A percentile compares a stretch with the other conserved stretches of the same genome.
These are phyloP conservation scores for Stigmatopora argus DNA, from an alignment of 2,113 vertebrate species.

Conservation along the genomic window DNA sequence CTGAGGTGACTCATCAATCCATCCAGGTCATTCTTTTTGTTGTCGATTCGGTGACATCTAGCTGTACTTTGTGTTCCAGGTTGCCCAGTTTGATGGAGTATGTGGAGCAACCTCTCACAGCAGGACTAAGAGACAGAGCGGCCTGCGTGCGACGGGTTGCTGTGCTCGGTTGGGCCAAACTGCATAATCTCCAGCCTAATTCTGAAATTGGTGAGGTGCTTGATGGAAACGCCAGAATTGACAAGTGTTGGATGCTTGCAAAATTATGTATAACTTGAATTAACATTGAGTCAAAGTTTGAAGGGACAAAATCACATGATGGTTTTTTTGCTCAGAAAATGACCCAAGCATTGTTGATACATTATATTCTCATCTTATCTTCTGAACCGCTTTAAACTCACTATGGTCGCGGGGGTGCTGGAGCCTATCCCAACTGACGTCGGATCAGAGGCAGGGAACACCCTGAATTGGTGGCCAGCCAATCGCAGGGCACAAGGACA, in stretches of 20 bases:
- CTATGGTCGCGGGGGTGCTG: no score
- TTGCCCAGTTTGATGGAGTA: constrained; percentile 88
- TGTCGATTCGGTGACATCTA: background rate
- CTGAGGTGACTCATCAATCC: constrained; percentile 70
- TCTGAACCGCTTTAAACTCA: no score
- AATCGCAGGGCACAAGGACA: no score
- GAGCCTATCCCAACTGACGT: no score
- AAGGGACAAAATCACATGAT: background rate
- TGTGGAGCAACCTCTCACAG: constrained; percentile 83
- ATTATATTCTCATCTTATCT: no score
- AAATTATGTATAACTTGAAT: background rate
- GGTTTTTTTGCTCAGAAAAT: no score
- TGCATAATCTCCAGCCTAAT: constrained; percentile 80
- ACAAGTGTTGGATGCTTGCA: background rate
- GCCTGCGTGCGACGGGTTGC: constrained; percentile 89
- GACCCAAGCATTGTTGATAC: no score
- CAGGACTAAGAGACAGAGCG: constrained; percentile 84
- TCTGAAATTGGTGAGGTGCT: constrained; percentile 77
- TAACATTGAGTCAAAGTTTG: background rate
- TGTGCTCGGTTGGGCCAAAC: constrained; percentile 90
- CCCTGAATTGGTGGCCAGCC: no score
- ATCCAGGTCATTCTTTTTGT: background rate
- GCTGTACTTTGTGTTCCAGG: constrained; percentile 54
- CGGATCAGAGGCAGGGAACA: no score
- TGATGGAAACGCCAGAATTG: background rate